Evolutionary conservation across 2,797 vertebrate genomes (phyloP), one percentile per base, ranked within the genome.

Genomic region (Pseudochirops corinnae): DNA sequence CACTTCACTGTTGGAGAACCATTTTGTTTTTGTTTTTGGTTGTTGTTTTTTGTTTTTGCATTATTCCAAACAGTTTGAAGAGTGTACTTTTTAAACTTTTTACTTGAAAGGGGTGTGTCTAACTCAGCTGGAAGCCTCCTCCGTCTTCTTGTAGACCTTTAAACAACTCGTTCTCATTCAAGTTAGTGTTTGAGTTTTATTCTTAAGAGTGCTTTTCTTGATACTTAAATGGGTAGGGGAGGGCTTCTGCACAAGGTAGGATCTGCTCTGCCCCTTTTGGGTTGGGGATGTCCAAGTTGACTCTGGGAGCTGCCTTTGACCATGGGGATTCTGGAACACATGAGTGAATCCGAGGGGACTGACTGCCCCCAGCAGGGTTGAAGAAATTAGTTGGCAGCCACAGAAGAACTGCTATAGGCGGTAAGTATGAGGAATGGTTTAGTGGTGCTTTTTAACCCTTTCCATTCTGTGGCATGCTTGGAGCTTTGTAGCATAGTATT

Each of bases 401-500:
- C 46, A 93, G 94, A 82, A 96, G 95, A 90, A 39, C 60, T 58
- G 21, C 82, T 5, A 56, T 95, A 82, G 93, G 52, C 91, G 58
- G 33, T 92, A 87, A 95, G 87, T 94, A 90, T 94, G 60, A 92
- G 95, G 93, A 57, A 24, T 57, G 60, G 33, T 33, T 94, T 93
- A 53, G 90, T 10, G 52, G 57, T 87, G 28, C 67, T 93, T 94
- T 90, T 67, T 53, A 94, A 92, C 74, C 91, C 93, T 58, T 82
- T 46, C 13, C 55, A 5, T 94, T 93, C 18, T 87, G 74, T 0
- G 26, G 52, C 57, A 92, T 5, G 2, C 60, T 94, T 56, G n/a
- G 90, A 93, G 28, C 90, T 93, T 96, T 95, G 58, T 93, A 94
- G 28, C 31, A 90, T 62, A 91, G n/a, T 90, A 96, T 50, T 90